A percentile compares a stretch with the other conserved stretches of the same genome.
Conservation (phyloP, 2,113 vertebrate genomes). For the Mormoops blainvillei region DNA sequence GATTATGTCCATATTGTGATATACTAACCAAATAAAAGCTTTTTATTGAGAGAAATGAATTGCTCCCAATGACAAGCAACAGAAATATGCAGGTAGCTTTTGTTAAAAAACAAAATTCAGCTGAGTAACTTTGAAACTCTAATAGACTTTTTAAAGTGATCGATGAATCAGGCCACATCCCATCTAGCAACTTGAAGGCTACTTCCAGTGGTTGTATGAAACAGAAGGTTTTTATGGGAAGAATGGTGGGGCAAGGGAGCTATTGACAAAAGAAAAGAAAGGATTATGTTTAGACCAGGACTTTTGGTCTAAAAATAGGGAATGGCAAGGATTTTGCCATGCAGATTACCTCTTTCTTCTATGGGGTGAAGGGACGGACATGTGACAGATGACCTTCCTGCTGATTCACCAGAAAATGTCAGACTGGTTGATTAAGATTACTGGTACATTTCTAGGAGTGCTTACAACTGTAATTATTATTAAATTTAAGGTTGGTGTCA, state of each 20-base stretch:
- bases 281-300: not conserved
- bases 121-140: not conserved
- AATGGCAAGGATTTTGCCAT: not conserved
- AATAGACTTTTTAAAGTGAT: not conserved
- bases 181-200: not conserved
- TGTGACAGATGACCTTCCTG: not conserved
- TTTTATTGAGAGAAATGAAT: not conserved
- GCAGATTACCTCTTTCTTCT: not conserved
- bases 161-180: not conserved
- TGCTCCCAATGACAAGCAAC: not conserved
- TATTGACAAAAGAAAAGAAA: not conserved
- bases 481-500: not conserved
- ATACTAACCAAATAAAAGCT: not conserved
- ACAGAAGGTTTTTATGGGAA: not conserved
- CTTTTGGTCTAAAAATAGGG: too few relatives aligned
- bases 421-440: not conserved
- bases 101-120: not conserved
- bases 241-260: not conserved
- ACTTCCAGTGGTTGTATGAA: not conserved
- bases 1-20: not conserved
- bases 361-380: not conserved
- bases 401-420: not conserved
- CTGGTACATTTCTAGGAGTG: not conserved
- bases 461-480: not conserved
- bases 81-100: not conserved